Percentiles rank a stretch among this genome's conserved stretches.
phyloP scores from a whole-genome alignment of 2,888 invertebrate species.

The Teinopalpus imperialis region DNA sequence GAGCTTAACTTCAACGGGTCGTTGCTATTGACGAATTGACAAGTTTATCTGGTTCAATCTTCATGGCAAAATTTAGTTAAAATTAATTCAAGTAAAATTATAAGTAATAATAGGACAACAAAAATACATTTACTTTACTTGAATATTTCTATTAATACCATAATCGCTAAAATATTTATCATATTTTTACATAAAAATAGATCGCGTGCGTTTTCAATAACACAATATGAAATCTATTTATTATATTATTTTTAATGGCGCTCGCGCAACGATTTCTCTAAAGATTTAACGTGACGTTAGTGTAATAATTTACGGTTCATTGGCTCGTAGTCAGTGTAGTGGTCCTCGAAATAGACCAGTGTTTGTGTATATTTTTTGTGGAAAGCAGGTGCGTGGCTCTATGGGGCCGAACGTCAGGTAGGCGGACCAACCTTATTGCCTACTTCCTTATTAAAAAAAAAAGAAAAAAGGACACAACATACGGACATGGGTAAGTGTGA shows the following conservation, averaged over 20 bases:
- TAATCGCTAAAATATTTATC: too few species aligned
- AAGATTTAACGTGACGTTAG: slow-evolving; percentile 41
- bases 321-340: slow-evolving; percentile 45
- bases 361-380: slow-evolving; percentile 60
- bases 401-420: slow-evolving; percentile 51
- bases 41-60: too few species aligned
- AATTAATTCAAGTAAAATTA: too few species aligned
- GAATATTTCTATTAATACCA: too few species aligned
- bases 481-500: background rate
- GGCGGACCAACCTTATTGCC: slow-evolving; percentile 47
- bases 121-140: too few species aligned
- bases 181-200: too few species aligned
- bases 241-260: slow-evolving; percentile 8
- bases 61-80: too few species aligned
- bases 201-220: background rate
- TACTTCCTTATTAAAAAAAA: slow-evolving; percentile 7
- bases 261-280: slow-evolving; percentile 9
- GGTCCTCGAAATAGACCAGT: slow-evolving; percentile 40
- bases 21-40: too few species aligned
- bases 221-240: background rate
- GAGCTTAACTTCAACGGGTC: too few species aligned
- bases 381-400: slow-evolving; percentile 30
- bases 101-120: too few species aligned
- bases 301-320: slow-evolving; percentile 56
- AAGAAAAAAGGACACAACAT: background rate